A percentile compares a stretch with the other conserved stretches of the same genome.
These are phyloP conservation scores for Haliaeetus leucogaster DNA, from an alignment of 2,113 vertebrate genomes.

Conservation along the genomic window DNA sequence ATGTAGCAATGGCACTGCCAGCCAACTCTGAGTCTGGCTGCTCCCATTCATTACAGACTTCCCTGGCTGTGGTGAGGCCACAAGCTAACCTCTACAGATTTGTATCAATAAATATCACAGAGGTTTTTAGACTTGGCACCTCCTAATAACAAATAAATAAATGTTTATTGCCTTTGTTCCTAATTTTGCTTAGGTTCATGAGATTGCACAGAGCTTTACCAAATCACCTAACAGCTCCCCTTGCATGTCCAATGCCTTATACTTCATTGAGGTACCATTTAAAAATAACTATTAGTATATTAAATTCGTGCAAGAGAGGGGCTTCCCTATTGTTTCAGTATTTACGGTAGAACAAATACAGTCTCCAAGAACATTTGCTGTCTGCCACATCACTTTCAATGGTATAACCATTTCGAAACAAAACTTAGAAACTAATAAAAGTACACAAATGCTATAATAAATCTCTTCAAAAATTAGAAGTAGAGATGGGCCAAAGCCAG, in stretches of 20 bases:
- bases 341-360: neutral
- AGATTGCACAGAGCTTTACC: neutral
- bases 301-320: neutral
- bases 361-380: neutral
- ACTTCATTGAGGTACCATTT: neutral
- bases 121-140: neutral
- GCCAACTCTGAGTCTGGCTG: neutral
- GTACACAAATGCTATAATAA: neutral
- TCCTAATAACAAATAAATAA: neutral
- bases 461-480: neutral
- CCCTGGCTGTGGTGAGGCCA: neutral
- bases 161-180: neutral
- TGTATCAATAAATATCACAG: neutral
- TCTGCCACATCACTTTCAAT: neutral
- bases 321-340: neutral
- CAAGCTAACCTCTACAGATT: neutral
- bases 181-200: neutral
- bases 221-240: neutral
- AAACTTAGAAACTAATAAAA: neutral
- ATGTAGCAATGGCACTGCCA: accelerated
- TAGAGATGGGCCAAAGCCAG: neutral
- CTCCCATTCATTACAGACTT: neutral
- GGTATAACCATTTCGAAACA: neutral
- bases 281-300: accelerated
- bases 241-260: neutral